Percentiles rank a stretch among this genome's conserved stretches.
These are phyloP conservation scores for Euphydryas editha DNA, from an alignment of 2,888 invertebrate genomes.

Conservation along the genomic window DNA sequence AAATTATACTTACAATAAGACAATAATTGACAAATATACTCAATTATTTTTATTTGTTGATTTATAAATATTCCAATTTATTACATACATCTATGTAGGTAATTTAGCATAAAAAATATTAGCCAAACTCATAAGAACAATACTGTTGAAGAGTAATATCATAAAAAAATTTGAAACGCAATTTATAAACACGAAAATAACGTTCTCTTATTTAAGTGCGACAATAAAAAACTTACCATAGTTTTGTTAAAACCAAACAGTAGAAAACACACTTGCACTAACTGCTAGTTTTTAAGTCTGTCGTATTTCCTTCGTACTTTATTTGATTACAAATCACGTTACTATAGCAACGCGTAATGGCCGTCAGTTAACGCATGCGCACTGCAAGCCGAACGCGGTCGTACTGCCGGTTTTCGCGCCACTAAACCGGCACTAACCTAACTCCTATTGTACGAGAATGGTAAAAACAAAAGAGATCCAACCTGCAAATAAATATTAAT, in stretches of 20 bases:
- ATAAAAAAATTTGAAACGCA: constrained; percentile 26
- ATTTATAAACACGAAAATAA: constrained; percentile 11
- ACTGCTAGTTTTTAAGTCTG: constrained; percentile 34
- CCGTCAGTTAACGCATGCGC: constrained; percentile 64
- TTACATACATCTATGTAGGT: not conserved
- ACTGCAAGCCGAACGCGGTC: constrained; percentile 52
- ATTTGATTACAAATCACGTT: constrained; percentile 64
- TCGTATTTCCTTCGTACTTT: constrained; percentile 44
- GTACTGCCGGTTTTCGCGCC: constrained; percentile 77
- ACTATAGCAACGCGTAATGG: constrained; percentile 68
- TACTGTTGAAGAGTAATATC: not conserved
- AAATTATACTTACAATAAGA: too few species aligned
- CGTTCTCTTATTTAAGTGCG: not conserved
- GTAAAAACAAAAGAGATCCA: constrained; percentile 34
- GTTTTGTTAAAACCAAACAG: constrained; percentile 41
- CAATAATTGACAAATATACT: too few species aligned
- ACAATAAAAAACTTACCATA: constrained; percentile 47
- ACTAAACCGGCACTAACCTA: constrained; percentile 36
- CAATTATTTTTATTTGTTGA: too few species aligned
- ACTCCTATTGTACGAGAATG: constrained; percentile 34
- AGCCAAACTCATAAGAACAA: not conserved
- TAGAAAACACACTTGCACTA: constrained; percentile 45
- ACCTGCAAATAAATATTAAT: not conserved
- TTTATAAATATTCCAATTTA: not conserved
- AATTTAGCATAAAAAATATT: not conserved